Evolutionary conservation across 2,888 invertebrate species (phyloP), one percentile per base, ranked within the genome.

Genomic region (Agrotis ipsilon): DNA sequence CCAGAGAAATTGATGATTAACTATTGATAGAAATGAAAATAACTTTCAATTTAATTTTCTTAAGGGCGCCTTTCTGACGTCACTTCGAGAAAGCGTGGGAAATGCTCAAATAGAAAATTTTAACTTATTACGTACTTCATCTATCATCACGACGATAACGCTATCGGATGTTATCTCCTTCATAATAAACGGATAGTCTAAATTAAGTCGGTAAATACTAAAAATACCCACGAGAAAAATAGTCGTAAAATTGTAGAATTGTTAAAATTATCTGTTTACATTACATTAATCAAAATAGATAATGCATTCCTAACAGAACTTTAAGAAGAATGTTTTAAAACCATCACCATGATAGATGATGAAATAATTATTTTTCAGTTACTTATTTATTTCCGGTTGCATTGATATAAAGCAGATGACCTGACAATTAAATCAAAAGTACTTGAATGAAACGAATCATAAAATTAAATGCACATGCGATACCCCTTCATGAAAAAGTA

Each of bases 401-500:
- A 19, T 11, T 49, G 66, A 81, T 63, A 63, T 39, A 67, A 72
- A 71, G 27, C 82, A 78, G 73, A 86, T 85, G 80, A 81, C 57
- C 81, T 61, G 27, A 60, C 60, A 77, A 63, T 51, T 18, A 57
- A 39, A 39, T n/a, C n/a, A 55, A 54, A 54, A 49, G 52, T 65
- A 75, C 76, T 82, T 75, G 65, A 83, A 79, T 67, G 21, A 52
- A 67, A 61, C 39, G 52, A 74, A 86, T 79, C 80, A 79, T 87
- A 85, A 88, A 87, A 81, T 80, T 81, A 74, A 86, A 89, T 84
- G 87, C 82, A 86, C 54, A 71, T 64, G 77, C 72, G 71, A 75
- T 72, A 68, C 79, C 72, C 79, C 59, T 81, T 79, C 81, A 78
- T 81, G 72, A 80, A 86, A 85, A 87, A 84, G 82, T 83, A 80